A percentile compares a stretch with the other conserved stretches of the same genome.
Conservation (phyloP, 2,113 vertebrate species). For the Lipophrys pholis region DNA sequence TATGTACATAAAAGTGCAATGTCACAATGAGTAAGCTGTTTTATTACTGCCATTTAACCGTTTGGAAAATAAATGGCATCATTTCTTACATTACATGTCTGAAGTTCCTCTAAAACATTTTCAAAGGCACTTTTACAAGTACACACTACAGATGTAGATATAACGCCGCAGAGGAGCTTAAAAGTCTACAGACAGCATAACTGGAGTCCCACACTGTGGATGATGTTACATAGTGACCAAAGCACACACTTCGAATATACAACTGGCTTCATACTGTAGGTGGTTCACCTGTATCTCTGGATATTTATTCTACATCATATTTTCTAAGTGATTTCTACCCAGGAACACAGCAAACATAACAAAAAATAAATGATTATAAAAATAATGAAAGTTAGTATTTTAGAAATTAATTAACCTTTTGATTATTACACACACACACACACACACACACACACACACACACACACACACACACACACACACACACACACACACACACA, state of each 20-base stretch:
- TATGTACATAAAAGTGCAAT: slow-evolving; percentile 97
- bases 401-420: slow-evolving; percentile 48
- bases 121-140: slow-evolving; percentile 99
- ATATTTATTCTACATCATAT: slow-evolving; percentile 47
- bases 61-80: slow-evolving; percentile 80
- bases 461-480: slow-evolving; percentile 32
- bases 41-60: slow-evolving; percentile 75
- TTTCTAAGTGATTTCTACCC: slow-evolving; percentile 57
- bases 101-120: slow-evolving; percentile 11
- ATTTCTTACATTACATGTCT: slow-evolving; percentile 65
- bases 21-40: slow-evolving; percentile 91
- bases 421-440: slow-evolving; percentile 43
- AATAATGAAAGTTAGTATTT: slow-evolving; percentile 74
- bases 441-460: too few species aligned
- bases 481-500: neutral
- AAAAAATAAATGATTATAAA: slow-evolving; percentile 61
- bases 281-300: slow-evolving; percentile 14
- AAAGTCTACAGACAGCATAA: slow-evolving; percentile 85
- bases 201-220: slow-evolving; percentile 82
- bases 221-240: slow-evolving; percentile 67
- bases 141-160: slow-evolving; percentile 93
- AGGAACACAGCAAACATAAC: slow-evolving; percentile 42
- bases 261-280: slow-evolving; percentile 53
- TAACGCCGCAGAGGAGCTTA: slow-evolving; percentile 85
- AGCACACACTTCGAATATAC: slow-evolving; percentile 48